These are phyloP conservation scores for Criorhina ranunculi DNA, from an alignment of 2,888 invertebrate genomes.

Conservation along the genomic window DNA sequence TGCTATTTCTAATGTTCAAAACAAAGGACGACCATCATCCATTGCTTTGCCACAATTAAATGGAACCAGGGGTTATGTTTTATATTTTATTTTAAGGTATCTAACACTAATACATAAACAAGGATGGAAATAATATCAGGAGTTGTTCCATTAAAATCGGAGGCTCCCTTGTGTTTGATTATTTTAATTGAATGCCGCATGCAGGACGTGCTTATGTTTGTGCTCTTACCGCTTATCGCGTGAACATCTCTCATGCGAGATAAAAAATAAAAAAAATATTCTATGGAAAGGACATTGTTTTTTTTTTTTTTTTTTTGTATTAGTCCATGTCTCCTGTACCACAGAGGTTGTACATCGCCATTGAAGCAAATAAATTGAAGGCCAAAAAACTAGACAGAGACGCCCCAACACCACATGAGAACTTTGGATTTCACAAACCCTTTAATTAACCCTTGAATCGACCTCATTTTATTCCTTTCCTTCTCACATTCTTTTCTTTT, in stretches of 20 bases:
- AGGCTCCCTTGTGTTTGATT: conserved; percentile 43
- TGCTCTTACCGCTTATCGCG: conserved; percentile 51
- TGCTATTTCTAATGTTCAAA: conserved; percentile 33
- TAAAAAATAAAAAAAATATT: too few relatives aligned
- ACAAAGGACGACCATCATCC: conserved; percentile 29
- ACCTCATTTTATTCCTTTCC: conserved; percentile 49
- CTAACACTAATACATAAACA: conserved; percentile 6
- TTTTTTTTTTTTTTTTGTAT: conserved; percentile 21
- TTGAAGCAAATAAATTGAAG: conserved; percentile 63
- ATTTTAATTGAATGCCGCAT: conserved; percentile 69
- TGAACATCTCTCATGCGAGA: conserved; percentile 49
- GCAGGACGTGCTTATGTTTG: conserved; percentile 45
- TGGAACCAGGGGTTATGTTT: conserved; percentile 33
- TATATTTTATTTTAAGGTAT: conserved; percentile 14
- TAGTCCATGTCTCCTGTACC: conserved; percentile 4
- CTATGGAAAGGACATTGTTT: conserved; percentile 31
- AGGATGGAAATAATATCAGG: conserved; percentile 50
- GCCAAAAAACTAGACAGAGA: conserved; percentile 60
- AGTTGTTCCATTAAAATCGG: conserved; percentile 26
- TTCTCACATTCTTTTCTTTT: conserved; percentile 4
- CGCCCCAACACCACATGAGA: conserved; percentile 50
- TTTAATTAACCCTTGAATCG: conserved; percentile 65
- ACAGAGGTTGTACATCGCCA: conserved; percentile 36
- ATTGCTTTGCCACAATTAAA: conserved; percentile 40
- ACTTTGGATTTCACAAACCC: conserved; percentile 37